phyloP scores from a whole-genome alignment of 2,888 invertebrate species.

The Merodon equestris region DNA sequence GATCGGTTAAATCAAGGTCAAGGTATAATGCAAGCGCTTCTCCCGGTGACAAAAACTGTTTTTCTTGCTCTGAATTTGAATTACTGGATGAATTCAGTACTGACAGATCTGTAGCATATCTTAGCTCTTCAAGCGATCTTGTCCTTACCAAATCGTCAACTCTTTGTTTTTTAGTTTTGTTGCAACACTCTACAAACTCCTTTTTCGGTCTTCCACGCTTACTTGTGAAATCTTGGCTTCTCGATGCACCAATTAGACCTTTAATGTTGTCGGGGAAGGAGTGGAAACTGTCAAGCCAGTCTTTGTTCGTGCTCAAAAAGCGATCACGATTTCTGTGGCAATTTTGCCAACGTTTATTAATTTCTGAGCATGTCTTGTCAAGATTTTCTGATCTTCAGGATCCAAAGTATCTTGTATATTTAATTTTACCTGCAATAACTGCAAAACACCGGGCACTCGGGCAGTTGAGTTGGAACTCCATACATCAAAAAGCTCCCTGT shows the following conservation, averaged over 20 bases:
- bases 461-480: conserved; percentile 7
- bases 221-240: conserved; percentile 2
- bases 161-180: conserved; percentile 23
- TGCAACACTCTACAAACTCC: conserved; percentile 13
- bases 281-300: conserved; percentile 10
- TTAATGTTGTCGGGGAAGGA: conserved; percentile 12
- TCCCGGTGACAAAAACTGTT: conserved; percentile 9
- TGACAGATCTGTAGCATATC: conserved; percentile 12
- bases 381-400: conserved; percentile 1
- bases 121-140: conserved; percentile 13
- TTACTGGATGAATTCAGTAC: background rate
- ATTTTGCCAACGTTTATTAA: background rate
- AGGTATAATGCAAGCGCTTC: conserved; percentile 10
- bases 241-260: conserved; percentile 1
- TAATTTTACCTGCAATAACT: conserved; percentile 15
- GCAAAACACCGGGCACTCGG: conserved; percentile 8
- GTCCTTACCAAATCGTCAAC: conserved; percentile 4
- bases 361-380: background rate
- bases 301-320: background rate
- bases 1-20: conserved; percentile 13
- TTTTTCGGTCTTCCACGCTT: conserved; percentile 19
- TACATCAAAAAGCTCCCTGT: conserved; percentile 13
- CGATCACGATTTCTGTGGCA: too few species aligned
- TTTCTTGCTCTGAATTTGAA: conserved; percentile 7
- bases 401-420: background rate